Base-by-base conservation (phyloP, 2,888 invertebrate genomes). In the Neuroscelio doddi region DNA sequence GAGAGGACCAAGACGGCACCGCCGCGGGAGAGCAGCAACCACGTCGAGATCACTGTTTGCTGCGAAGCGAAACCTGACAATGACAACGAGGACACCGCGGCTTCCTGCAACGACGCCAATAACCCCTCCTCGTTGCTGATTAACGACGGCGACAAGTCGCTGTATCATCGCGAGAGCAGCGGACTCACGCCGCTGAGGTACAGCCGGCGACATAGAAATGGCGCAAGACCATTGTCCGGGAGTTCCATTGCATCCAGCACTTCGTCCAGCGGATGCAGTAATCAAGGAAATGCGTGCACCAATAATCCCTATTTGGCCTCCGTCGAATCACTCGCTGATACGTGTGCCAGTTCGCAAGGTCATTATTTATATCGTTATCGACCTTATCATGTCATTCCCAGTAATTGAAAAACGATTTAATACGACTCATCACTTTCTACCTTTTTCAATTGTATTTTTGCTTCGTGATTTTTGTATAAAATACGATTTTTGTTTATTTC, bases 261-360 rank as follows among this genome's bases (percentile, higher is more conserved):
- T 16, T 83, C 82, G 4, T 84, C 83, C 45, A 80, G 82, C 64
- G 75, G 85, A 69, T 84, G 85, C 70, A 85, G 85, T 58, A 85
- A 85, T 79, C 85, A 90, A 74, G 90, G 89, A 49, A 88, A 88
- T 34, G 88, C 89, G 70, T 89, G 90, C 74, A 88, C 91, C 71
- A 90, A 90, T 72, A 92, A 91, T 32, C 92, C 93, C 10, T 95
- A 95, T 85, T 86, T 95, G 80, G 95, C 95, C 50, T 95, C 94
- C 27, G 93, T 94, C 47, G 96, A 95, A 83, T 94, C 94, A 73
- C 86, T 95, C 73, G 94, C 93, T 61, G 93, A 93, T 76, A 90
- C 92, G 72, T 93, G 93, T 79, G 93, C 83, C 71, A 84, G 84
- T 71, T 85, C 85, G 51, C 85, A 85, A 81, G 85, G 85, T 83